phyloP scores from a whole-genome alignment of 2,113 vertebrate genomes.

The Embiotoca jacksoni region DNA sequence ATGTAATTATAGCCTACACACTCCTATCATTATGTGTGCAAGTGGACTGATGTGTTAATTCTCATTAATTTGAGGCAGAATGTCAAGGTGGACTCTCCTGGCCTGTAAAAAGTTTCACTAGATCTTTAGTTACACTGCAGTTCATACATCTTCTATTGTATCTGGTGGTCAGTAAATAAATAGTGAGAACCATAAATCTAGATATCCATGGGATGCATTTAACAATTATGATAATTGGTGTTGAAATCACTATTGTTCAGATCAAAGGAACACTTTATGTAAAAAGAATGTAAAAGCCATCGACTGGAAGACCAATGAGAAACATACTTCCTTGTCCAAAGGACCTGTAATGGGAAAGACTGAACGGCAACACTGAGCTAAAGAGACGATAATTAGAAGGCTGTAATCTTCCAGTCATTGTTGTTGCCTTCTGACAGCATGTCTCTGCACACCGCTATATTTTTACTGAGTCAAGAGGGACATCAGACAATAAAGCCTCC shows the following conservation, averaged over 20 bases:
- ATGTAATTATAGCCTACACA: constrained; percentile 64
- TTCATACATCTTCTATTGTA: constrained; percentile 12
- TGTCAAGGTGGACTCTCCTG: constrained; percentile 14
- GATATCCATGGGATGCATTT: background rate
- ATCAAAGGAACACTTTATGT: constrained; percentile 24
- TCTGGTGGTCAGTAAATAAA: background rate
- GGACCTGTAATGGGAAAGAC: constrained; percentile 10
- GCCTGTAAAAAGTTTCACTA: constrained; percentile 35
- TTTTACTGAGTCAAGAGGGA: constrained; percentile 10
- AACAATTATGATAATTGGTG: constrained; percentile 27
- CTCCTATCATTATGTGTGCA: constrained; percentile 42
- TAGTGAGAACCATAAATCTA: background rate
- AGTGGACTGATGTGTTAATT: constrained; percentile 51
- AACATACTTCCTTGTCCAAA: background rate
- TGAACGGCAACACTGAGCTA: constrained; percentile 15
- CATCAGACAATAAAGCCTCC: constrained; percentile 1
- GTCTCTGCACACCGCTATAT: background rate
- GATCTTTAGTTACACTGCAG: constrained; percentile 9
- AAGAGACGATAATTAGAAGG: constrained; percentile 47
- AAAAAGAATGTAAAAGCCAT: constrained; percentile 22
- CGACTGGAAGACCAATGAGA: constrained; percentile 9
- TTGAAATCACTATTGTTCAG: constrained; percentile 11
- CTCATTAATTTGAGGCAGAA: constrained; percentile 46
- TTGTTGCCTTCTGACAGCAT: constrained; percentile 38
- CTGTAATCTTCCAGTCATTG: constrained; percentile 9